Evolutionary conservation across 2,888 invertebrate genomes (phyloP).

Genomic region (Volucella bombylans): DNA sequence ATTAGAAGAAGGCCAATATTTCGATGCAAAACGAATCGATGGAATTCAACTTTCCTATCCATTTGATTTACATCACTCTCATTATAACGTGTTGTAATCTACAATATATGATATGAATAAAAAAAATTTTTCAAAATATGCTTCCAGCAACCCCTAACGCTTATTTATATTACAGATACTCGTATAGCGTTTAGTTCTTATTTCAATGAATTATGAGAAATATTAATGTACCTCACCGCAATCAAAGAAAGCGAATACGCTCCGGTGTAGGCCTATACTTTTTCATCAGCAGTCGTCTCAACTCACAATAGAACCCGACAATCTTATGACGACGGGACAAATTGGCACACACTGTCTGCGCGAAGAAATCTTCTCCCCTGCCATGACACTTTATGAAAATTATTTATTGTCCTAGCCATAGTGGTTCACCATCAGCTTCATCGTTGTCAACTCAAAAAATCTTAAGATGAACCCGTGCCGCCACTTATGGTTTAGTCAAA

Average conservation of each 20-base stretch:
- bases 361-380: slow-evolving; percentile 16
- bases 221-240: slow-evolving; percentile 65
- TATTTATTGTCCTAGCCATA: slow-evolving; percentile 54
- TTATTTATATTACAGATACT: neutral
- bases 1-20: too few species aligned
- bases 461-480: slow-evolving; percentile 61
- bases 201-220: slow-evolving; percentile 68
- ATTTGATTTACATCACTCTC: too few species aligned
- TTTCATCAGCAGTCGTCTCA: slow-evolving; percentile 19
- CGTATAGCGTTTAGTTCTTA: slow-evolving; percentile 20
- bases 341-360: slow-evolving; percentile 63
- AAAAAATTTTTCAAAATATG: slow-evolving; percentile 1
- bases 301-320: neutral
- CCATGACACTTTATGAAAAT: slow-evolving; percentile 71
- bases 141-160: slow-evolving; percentile 9
- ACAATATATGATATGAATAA: too few species aligned
- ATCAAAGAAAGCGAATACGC: slow-evolving; percentile 54
- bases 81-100: too few species aligned
- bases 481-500: slow-evolving; percentile 78
- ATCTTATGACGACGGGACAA: slow-evolving; percentile 32
- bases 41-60: too few species aligned
- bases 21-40: too few species aligned
- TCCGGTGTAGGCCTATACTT: slow-evolving; percentile 36
- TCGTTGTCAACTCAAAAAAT: neutral
- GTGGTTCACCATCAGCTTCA: slow-evolving; percentile 15